A percentile compares a stretch with the other conserved stretches of the same genome.
Conservation (phyloP, 2,113 vertebrate species). For the Chrysemys picta region DNA sequence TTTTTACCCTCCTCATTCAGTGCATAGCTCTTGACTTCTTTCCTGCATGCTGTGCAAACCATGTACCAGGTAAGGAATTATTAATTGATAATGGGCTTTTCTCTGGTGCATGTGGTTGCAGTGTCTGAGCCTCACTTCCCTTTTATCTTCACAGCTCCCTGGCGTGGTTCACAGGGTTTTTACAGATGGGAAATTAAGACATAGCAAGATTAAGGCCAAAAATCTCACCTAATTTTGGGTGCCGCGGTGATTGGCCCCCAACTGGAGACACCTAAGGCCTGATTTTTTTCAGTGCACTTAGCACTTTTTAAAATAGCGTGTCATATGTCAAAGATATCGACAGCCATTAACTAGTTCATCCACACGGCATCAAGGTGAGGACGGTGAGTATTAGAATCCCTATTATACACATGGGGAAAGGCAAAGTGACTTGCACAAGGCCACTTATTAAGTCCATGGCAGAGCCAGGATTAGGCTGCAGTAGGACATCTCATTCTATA, state of each 20-base stretch:
- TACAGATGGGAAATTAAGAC: background rate
- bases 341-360: background rate
- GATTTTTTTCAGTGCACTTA: background rate
- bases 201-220: background rate
- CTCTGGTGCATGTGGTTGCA: too few species aligned
- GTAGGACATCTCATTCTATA: background rate
- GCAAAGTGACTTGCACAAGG: background rate
- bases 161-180: background rate
- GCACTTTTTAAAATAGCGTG: background rate
- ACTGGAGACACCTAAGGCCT: constrained; percentile 5
- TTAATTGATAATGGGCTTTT: too few species aligned
- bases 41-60: background rate
- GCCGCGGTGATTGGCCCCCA: background rate
- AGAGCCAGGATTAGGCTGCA: rapidly evolving
- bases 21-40: background rate
- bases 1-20: background rate
- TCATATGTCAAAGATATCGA: background rate
- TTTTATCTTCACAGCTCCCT: background rate
- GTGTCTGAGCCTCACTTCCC: too few species aligned
- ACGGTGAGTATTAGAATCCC: background rate
- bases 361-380: background rate
- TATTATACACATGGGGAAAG: background rate
- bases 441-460: background rate
- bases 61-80: too few species aligned
- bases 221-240: background rate